These are phyloP conservation scores for Tragelaphus scriptus DNA, from an alignment of 2,113 vertebrate species.

Conservation along the genomic window DNA sequence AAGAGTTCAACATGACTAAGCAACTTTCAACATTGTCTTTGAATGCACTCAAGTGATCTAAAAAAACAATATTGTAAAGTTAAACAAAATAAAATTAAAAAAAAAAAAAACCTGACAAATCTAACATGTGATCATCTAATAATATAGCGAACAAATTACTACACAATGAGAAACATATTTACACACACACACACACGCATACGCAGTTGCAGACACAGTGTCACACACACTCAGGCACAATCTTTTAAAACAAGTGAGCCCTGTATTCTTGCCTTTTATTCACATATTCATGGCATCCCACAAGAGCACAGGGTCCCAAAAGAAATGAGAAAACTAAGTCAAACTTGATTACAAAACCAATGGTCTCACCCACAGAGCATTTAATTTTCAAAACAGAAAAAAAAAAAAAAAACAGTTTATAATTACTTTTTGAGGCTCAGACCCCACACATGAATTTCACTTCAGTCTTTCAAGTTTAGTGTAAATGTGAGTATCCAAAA, in stretches of 20 bases:
- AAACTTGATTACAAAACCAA: not conserved
- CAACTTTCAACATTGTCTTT: not conserved
- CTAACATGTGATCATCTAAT: not conserved
- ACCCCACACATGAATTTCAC: not conserved
- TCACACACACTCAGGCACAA: not conserved
- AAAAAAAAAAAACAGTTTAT: not conserved
- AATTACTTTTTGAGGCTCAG: not conserved
- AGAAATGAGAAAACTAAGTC: not conserved
- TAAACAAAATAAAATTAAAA: not conserved
- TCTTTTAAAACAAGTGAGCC: not conserved
- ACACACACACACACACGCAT: too few species aligned
- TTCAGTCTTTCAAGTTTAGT: not conserved
- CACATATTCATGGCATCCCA: not conserved
- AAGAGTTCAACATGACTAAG: not conserved
- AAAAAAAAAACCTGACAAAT: not conserved
- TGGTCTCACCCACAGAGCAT: not conserved
- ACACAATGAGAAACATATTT: not conserved
- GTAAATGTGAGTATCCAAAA: not conserved
- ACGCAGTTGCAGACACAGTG: not conserved
- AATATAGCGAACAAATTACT: not conserved
- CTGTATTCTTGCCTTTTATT: not conserved
- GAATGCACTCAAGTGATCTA: not conserved
- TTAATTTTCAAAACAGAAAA: constrained; percentile 12
- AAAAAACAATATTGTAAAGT: not conserved
- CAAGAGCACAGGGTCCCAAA: not conserved